phyloP scores from a whole-genome alignment of 2,113 vertebrate species.

The Anarhynchus alexandrinus region DNA sequence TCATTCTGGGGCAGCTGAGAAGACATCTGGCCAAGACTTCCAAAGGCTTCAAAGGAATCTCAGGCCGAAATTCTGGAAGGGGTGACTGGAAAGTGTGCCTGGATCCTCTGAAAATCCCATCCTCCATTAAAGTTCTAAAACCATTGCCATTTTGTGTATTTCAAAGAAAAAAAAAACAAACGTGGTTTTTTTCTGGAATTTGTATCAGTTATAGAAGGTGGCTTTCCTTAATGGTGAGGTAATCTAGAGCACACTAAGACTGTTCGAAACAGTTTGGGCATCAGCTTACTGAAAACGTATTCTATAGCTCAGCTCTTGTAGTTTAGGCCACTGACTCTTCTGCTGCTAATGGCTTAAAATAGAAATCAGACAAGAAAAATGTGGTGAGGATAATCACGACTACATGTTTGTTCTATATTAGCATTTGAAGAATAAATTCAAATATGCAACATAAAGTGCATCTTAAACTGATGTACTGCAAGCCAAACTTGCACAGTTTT shows the following conservation, averaged over 20 bases:
- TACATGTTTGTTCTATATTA: neutral
- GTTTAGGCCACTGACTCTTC: neutral
- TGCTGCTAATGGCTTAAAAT: neutral
- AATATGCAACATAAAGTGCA: neutral
- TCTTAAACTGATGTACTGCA: neutral
- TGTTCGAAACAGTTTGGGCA: neutral
- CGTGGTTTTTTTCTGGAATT: neutral
- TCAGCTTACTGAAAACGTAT: neutral
- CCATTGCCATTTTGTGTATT: neutral
- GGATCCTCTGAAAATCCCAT: neutral
- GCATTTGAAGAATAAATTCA: neutral
- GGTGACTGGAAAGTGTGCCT: neutral
- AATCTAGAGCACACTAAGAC: neutral
- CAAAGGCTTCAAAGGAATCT: neutral
- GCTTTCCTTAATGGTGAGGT: neutral
- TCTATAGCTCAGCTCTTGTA: neutral
- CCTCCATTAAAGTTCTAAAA: neutral
- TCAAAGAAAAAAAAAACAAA: neutral
- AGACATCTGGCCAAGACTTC: neutral
- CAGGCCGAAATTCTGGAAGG: neutral
- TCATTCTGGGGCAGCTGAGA: neutral
- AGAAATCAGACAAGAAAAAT: neutral
- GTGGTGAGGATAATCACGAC: neutral
- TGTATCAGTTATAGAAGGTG: neutral
- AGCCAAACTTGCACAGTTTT: neutral